Evolutionary conservation across 2,888 invertebrate genomes (phyloP).

Genomic region (Autographa pulchrina): DNA sequence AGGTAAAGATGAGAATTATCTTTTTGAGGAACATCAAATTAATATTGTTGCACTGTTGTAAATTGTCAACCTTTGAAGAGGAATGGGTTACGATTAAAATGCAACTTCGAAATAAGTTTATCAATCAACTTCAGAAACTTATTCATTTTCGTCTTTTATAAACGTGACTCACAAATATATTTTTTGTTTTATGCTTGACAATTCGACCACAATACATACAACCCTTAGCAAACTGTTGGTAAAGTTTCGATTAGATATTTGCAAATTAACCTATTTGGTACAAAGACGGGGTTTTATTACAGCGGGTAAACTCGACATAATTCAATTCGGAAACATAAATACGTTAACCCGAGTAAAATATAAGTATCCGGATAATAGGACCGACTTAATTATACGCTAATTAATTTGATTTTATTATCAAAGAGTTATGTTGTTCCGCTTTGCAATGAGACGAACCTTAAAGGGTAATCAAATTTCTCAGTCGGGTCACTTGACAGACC

Average conservation of each 20-base stretch:
- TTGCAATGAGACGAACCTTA: slow-evolving; percentile 32
- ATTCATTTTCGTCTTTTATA: too few species aligned
- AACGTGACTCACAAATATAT: too few species aligned
- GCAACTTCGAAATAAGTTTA: too few species aligned
- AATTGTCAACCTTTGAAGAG: too few species aligned
- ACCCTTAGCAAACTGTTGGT: too few species aligned
- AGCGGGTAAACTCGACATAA: not conserved
- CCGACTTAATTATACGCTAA: slow-evolving; percentile 33
- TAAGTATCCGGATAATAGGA: slow-evolving; percentile 16
- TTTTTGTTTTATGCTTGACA: too few species aligned
- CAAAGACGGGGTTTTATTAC: not conserved
- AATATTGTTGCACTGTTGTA: too few species aligned
- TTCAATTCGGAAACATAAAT: not conserved
- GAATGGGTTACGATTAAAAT: too few species aligned
- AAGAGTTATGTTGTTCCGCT: slow-evolving; percentile 25
- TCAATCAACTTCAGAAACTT: too few species aligned
- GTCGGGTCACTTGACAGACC: slow-evolving; percentile 32
- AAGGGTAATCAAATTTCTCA: slow-evolving; percentile 45
- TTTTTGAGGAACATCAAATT: not conserved
- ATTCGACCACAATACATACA: too few species aligned
- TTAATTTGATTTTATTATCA: slow-evolving; percentile 39
- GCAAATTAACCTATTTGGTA: too few species aligned
- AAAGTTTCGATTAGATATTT: too few species aligned
- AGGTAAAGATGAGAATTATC: not conserved
- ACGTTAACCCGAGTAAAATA: slow-evolving; percentile 13